A percentile compares a stretch with the other conserved stretches of the same genome.
Evolutionary conservation across 2,888 invertebrate species (phyloP).

Genomic region (Nematopogon swammerdamellus): DNA sequence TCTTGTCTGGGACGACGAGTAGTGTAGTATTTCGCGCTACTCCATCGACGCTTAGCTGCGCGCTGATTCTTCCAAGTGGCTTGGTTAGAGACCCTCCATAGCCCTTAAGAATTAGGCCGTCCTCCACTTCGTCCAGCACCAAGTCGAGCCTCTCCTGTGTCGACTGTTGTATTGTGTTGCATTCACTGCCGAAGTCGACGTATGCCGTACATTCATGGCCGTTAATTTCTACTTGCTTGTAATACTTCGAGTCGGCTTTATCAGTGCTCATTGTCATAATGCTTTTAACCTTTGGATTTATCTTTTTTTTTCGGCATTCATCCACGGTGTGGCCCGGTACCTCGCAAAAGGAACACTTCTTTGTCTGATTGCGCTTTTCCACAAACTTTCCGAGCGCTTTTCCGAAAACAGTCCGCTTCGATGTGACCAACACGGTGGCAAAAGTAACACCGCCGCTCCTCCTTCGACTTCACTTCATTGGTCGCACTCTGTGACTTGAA

Average conservation of each 20-base stretch:
- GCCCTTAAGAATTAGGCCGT: constrained; percentile 5
- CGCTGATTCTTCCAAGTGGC: constrained; percentile 4
- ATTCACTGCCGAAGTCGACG: constrained; percentile 11
- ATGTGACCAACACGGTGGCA: constrained; percentile 5
- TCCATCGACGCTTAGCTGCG: constrained; percentile 7
- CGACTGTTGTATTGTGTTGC: too few species aligned
- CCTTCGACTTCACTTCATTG: not conserved
- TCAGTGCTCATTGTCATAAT: not conserved
- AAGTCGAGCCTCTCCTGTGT: too few species aligned
- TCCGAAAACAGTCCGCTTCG: constrained; percentile 5
- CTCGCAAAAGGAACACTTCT: constrained; percentile 4
- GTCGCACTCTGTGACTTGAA: too few species aligned
- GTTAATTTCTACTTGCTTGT: constrained; percentile 7
- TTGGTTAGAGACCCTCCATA: constrained; percentile 7
- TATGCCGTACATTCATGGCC: constrained; percentile 5
- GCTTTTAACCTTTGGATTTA: constrained; percentile 4
- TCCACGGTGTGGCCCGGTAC: constrained; percentile 4
- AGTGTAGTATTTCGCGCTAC: constrained; percentile 5
- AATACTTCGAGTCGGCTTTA: constrained; percentile 6
- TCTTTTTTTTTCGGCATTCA: constrained; percentile 3
- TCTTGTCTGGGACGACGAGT: constrained; percentile 7
- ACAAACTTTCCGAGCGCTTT: too few species aligned
- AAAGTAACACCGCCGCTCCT: not conserved
- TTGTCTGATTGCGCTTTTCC: constrained; percentile 4
- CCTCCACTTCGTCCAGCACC: too few species aligned